Evolutionary conservation across 1,140 invertebrate genomes (phyloP), one percentile per base, ranked within the genome.

Genomic region (Diachasmimorpha longicaudata): DNA sequence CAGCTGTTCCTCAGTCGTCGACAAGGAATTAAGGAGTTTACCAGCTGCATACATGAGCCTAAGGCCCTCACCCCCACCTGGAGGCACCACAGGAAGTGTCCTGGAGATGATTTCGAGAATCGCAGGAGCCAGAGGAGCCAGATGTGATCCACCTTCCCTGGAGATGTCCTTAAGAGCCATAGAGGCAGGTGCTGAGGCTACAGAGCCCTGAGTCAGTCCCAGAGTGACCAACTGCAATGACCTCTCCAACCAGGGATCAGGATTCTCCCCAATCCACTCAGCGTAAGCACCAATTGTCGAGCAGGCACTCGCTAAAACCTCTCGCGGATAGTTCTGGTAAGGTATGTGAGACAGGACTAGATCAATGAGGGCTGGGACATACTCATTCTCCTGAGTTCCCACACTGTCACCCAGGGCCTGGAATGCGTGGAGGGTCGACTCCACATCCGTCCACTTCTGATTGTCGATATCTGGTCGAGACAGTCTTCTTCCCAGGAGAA

Each of bases 141-240:
- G 88, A 82, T 93, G 91, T 5, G 91, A 83, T 74, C 92, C 91
- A 83, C 96, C 97, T 83, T 96, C 95, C 19, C 93, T 89, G 2
- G 94, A 93, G 23, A 98, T 91, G 80, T 97, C 96, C 83, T 96
- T 96, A 0, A 98, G 88, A 3, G 96, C 96, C 86, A 97, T 92
- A 11, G 96, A 97, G 0, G 96, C 95, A 70, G 93, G 90, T 1
- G 92, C 91, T 0, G 94, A 91, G n/a, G 95, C 92, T 16, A 94
- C 91, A 0, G 91, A 86, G 2, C 85, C 83, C 79, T 93, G 93
- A 0, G 89, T 87, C 25, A 96, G 86, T 5, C 94, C 94, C 14
- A 91, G 89, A n/a, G 93, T 90, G 4, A 95, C 89, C 0, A 96
- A 87, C 8, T 92, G 91, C 66, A 95, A 86, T 9, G 95, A 89